Evolutionary conservation across 2,113 vertebrate species (phyloP), one percentile per base, ranked within the genome.

Genomic region (Rhabdornis inornatus): DNA sequence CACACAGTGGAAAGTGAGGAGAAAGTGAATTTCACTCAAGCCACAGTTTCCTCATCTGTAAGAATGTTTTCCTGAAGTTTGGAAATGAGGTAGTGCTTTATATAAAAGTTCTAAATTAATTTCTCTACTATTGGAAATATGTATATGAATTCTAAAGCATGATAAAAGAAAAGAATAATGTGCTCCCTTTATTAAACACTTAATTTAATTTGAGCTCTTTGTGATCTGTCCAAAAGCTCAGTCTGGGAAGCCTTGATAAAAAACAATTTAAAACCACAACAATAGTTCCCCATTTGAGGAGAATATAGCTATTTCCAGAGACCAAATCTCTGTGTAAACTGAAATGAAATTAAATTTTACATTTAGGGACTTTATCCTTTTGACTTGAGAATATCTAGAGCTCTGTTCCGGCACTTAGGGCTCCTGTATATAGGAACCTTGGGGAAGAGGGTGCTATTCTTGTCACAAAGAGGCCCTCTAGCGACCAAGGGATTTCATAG

Each of bases 51-150:
- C 9, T 68, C 19, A 18, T 84, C 74, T 71, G 47, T 92, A 47
- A 66, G 69, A 78, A 30, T 33, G 5, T 42, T 91, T 88, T 86
- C 49, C 35, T 79, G 13, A 91, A 82, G 47, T 86, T 76, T 86
- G 83, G 35, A 75, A 71, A 45, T 69, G 15, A 19, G 25, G 25
- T 52, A 57, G 24, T 83, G 13, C 37, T 77, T 76, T 86, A 45
- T 71, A 4, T n/a, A 20, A 55, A 79, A 60, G 39, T 52, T 68
- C 7, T 40, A 31, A 59, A 66, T 85, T 57, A 50, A 45, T 88
- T 93, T 87, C 11, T 94, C 44, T 74, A 9, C 9, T 76, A 2
- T 37, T 72, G 42, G 56, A 83, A 80, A 65, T 76, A 65, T 1
- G 6, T 13, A 20, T 66, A 21, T 39, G 39, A 74, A 24, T 35